These are phyloP conservation scores for Tachuris rubrigastra DNA, from an alignment of 2,113 vertebrate species.

Conservation along the genomic window DNA sequence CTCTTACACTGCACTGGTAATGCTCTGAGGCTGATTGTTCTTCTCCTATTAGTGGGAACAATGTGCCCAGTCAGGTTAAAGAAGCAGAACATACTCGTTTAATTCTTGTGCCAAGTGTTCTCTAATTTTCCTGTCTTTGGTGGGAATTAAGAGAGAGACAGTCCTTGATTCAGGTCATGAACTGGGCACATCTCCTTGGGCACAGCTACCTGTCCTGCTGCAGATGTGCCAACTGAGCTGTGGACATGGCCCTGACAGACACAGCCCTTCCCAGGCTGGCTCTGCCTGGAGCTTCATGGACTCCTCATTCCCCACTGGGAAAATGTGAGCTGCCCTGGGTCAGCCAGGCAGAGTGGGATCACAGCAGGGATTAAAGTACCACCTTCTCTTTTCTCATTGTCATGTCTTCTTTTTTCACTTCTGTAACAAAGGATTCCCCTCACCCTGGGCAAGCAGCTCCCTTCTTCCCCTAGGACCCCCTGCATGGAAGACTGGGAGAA, in stretches of 20 bases:
- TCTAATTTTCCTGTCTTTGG: neutral
- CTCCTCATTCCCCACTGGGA: neutral
- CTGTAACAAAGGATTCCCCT: neutral
- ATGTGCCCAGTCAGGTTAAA: neutral
- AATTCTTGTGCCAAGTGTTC: neutral
- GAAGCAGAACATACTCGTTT: neutral
- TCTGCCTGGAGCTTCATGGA: neutral
- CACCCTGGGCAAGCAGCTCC: neutral
- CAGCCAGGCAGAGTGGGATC: neutral
- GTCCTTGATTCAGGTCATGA: neutral
- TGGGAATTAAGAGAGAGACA: neutral
- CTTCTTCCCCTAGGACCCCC: neutral
- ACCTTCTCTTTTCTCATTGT: neutral
- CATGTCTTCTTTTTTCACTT: neutral
- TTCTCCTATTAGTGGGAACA: neutral
- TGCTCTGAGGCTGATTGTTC: slow-evolving; percentile 11
- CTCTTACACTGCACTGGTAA: neutral
- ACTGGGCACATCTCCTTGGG: neutral
- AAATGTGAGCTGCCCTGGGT: neutral
- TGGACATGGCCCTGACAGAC: neutral
- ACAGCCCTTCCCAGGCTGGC: neutral
- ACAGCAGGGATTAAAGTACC: neutral
- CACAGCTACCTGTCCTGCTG: neutral
- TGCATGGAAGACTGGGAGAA: neutral
- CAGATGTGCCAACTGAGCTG: neutral